Percentiles rank a stretch among this genome's conserved stretches.
phyloP scores from a whole-genome alignment of 2,113 vertebrate species.

The Zosterops pallidus region DNA sequence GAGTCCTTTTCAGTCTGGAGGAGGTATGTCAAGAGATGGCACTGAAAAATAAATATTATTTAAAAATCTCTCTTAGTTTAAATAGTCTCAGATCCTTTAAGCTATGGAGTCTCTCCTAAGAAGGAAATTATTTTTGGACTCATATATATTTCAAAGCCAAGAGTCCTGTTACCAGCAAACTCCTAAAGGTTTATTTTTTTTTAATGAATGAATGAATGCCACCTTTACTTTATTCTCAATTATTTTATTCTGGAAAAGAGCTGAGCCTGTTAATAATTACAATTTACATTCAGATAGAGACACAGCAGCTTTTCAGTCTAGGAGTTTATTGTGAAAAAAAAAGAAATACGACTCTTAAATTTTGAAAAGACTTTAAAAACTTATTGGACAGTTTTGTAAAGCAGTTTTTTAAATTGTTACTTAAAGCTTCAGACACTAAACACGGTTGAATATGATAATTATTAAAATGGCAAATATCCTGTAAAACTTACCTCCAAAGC shows the following conservation, averaged over 20 bases:
- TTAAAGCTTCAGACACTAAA: background rate
- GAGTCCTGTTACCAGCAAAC: background rate
- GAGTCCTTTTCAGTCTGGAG: constrained; percentile 97
- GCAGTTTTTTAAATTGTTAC: background rate
- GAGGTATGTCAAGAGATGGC: constrained; percentile 78
- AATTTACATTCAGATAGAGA: background rate
- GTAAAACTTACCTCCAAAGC: background rate
- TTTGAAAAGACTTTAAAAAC: background rate
- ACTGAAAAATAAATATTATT: background rate
- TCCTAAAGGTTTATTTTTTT: background rate
- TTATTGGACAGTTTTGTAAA: background rate
- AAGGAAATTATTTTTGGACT: background rate
- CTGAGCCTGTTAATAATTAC: background rate
- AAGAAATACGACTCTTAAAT: background rate
- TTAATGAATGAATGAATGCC: background rate
- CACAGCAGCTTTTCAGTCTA: background rate
- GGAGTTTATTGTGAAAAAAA: background rate
- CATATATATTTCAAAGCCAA: background rate
- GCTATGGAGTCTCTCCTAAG: background rate
- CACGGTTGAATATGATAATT: background rate
- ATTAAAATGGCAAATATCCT: background rate
- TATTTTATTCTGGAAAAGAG: background rate
- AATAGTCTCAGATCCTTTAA: background rate
- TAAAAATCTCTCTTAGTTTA: background rate
- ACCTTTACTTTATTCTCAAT: background rate